phyloP scores from a whole-genome alignment of 2,888 invertebrate species.

The Lissonota sp. region DNA sequence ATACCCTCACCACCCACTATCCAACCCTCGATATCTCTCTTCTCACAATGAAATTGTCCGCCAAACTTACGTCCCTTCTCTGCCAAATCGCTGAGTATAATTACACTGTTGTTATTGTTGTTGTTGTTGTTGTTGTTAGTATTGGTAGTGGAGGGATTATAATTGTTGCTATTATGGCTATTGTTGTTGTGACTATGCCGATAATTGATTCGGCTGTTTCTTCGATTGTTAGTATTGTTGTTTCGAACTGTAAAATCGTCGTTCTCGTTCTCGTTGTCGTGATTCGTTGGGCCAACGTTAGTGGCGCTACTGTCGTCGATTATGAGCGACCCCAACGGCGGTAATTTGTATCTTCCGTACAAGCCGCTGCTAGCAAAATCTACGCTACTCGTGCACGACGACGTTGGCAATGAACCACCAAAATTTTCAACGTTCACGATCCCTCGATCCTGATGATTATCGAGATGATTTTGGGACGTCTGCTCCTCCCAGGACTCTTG shows the following conservation, averaged over 20 bases:
- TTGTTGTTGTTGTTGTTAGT: conserved; percentile 64
- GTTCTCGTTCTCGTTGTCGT: conserved; percentile 25
- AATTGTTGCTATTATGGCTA: conserved; percentile 65
- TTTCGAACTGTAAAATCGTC: conserved; percentile 39
- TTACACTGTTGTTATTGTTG: conserved; percentile 59
- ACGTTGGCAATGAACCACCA: conserved; percentile 10
- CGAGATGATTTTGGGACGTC: background rate
- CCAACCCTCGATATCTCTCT: conserved; percentile 57
- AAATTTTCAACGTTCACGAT: conserved; percentile 44
- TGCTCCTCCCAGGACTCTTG: conserved; percentile 69
- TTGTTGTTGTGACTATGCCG: conserved; percentile 65
- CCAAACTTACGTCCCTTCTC: conserved; percentile 38
- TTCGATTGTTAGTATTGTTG: conserved; percentile 62
- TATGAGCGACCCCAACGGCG: conserved; percentile 30
- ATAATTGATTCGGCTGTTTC: conserved; percentile 53
- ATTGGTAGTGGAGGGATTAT: background rate
- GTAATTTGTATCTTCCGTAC: conserved; percentile 39
- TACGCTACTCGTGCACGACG: conserved; percentile 32
- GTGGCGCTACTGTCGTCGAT: conserved; percentile 35
- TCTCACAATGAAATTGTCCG: conserved; percentile 45
- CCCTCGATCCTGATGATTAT: conserved; percentile 6
- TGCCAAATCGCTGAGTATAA: conserved; percentile 58
- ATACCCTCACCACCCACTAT: conserved; percentile 68
- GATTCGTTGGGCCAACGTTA: background rate
- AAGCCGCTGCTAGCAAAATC: conserved; percentile 48